These are phyloP conservation scores for Dolichallabes microphthalmus DNA, from an alignment of 2,113 vertebrate genomes.

Conservation along the genomic window DNA sequence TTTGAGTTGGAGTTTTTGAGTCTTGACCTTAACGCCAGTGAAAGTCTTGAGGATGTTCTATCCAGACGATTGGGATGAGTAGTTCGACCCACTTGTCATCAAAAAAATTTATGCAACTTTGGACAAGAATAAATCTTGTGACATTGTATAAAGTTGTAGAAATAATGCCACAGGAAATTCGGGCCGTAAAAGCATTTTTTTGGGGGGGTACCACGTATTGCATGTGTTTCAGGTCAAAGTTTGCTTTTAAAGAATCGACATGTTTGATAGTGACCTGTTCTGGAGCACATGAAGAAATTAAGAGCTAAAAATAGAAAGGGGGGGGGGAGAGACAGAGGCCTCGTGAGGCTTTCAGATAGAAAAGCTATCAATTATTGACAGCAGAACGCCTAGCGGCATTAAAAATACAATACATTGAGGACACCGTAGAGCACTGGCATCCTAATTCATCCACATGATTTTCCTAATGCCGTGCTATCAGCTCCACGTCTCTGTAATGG, in stretches of 20 bases:
- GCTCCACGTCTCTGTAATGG: slow-evolving; percentile 12
- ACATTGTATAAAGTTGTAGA: too few species aligned
- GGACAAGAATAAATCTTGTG: too few species aligned
- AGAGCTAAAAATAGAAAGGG: slow-evolving; percentile 16
- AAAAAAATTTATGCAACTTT: too few species aligned
- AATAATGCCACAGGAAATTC: too few species aligned
- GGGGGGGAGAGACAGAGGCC: slow-evolving; percentile 18
- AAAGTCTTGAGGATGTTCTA: too few species aligned
- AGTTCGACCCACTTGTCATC: too few species aligned
- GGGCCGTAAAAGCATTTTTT: too few species aligned
- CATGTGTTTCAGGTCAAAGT: neutral
- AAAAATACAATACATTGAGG: slow-evolving; percentile 17
- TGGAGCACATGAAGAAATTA: neutral
- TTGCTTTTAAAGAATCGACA: neutral
- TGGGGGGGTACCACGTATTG: too few species aligned
- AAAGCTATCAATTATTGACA: slow-evolving; percentile 51
- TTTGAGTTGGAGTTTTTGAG: too few species aligned
- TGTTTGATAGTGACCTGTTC: neutral
- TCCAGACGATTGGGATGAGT: too few species aligned
- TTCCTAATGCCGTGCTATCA: slow-evolving; percentile 6
- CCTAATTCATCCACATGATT: slow-evolving; percentile 2
- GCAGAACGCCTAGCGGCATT: slow-evolving; percentile 24
- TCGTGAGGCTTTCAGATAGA: slow-evolving; percentile 40
- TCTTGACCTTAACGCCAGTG: too few species aligned
- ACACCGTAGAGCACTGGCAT: neutral